Evolutionary conservation across 2,797 vertebrate genomes (phyloP), one percentile per base, ranked within the genome.

Genomic region (Argya squamiceps): DNA sequence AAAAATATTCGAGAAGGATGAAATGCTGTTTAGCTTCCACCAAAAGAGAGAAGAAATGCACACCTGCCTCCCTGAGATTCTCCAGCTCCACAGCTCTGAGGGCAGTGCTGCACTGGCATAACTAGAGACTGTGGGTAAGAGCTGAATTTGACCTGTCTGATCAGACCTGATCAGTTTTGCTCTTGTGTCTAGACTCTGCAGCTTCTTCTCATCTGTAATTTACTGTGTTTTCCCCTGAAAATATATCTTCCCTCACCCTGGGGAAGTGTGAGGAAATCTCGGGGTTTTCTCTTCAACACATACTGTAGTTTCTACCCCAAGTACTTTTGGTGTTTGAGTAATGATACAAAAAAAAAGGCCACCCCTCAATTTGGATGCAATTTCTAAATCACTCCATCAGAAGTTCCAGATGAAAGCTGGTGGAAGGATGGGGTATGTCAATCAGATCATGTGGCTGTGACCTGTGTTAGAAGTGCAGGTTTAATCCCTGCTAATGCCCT

Each of bases 381-480:
- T 82, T 70, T 84, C 15, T 49, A 53, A 53, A 37, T 50, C 24
- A 3, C 21, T 22, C 10, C 6, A 3, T 36, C 14, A 39, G 64
- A 39, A 63, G 49, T 27, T 67, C 34, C 56, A 21, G 17, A 37
- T 6, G 11, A 8, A 53, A 83, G n/a, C 70, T 32, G 43, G 30
- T 22, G 50, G 63, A 65, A 52, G 34, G 36, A 36, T 37, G 53
- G 59, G 10, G 19, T 11, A 16, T 29, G 64, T 32, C 70, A n/a
- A 0, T n/a, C 23, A 58, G 16, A 15, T 4, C 1, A 0, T 4
- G 64, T 9, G 43, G 64, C 44, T 68, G 49, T 6, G 2, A 37
- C 29, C 43, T 18, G 78, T 17, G 46, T 18, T 15, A 50, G 0
- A 1, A 46, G 8, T 0, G 0, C 32, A 24, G 82, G 24, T 3